Evolutionary conservation across 2,888 invertebrate genomes (phyloP).

Genomic region (Cancer borealis): DNA sequence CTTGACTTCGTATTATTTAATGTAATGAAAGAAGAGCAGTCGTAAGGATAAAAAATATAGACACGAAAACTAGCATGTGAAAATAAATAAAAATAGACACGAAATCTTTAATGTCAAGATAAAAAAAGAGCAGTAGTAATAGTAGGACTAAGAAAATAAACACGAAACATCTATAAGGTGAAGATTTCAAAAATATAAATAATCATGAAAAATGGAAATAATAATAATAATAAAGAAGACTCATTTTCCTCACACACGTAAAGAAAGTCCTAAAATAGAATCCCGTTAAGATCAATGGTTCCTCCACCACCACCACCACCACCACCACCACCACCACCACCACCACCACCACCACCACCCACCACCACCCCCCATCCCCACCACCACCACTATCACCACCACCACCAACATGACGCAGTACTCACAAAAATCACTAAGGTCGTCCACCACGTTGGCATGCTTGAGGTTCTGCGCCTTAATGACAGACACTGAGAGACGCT

Average conservation of each 20-base stretch:
- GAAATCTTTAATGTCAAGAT: background rate
- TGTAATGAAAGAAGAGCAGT: background rate
- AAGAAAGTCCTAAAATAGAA: background rate
- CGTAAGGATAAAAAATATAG: background rate
- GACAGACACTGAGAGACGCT: slow-evolving; percentile 90
- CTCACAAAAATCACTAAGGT: slow-evolving; percentile 80
- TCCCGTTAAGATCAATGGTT: background rate
- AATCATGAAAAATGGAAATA: background rate
- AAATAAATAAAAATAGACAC: background rate
- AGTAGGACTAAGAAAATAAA: background rate
- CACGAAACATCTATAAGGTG: background rate
- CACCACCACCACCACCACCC: slow-evolving; percentile 21
- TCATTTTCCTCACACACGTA: background rate
- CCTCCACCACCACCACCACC: slow-evolving; percentile 18
- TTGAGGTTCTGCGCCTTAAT: slow-evolving; percentile 90
- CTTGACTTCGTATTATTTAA: background rate
- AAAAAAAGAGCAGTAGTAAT: background rate
- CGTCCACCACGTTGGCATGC: slow-evolving; percentile 78
- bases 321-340: background rate
- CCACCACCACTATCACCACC: slow-evolving; percentile 10
- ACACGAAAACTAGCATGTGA: background rate
- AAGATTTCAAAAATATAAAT: background rate
- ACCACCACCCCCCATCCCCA: background rate
- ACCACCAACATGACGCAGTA: slow-evolving; percentile 48
- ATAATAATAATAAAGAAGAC: background rate